Evolutionary conservation across 2,888 invertebrate genomes (phyloP).

Genomic region (Tachina grossa): DNA sequence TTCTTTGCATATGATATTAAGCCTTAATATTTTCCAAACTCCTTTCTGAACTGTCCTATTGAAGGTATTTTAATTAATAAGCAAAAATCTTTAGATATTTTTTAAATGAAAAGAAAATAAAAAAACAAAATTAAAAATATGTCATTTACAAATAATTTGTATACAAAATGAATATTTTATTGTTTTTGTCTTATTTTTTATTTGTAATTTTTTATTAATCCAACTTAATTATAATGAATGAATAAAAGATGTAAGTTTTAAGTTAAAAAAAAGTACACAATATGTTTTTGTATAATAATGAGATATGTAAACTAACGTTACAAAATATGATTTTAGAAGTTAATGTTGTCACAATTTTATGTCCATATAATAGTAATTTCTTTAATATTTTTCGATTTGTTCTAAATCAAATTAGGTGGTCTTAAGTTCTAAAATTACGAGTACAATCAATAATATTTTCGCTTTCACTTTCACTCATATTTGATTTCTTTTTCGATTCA

Average conservation of each 20-base stretch:
- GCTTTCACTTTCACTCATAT: slow-evolving; percentile 26
- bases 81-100: slow-evolving; percentile 45
- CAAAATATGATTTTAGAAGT: no score
- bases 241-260: slow-evolving; percentile 53
- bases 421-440: slow-evolving; percentile 61
- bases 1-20: slow-evolving; percentile 19
- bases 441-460: slow-evolving; percentile 66
- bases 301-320: no score
- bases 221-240: slow-evolving; percentile 33
- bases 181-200: slow-evolving; percentile 34
- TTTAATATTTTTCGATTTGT: neutral
- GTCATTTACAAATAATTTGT: slow-evolving; percentile 48
- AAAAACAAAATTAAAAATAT: slow-evolving; percentile 16
- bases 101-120: slow-evolving; percentile 46
- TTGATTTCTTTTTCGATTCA: slow-evolving; percentile 77
- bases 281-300: neutral
- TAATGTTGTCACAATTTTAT: no score
- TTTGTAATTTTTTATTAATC: slow-evolving; percentile 54
- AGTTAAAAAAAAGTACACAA: slow-evolving; percentile 28
- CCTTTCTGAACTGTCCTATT: slow-evolving; percentile 30
- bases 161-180: slow-evolving; percentile 13
- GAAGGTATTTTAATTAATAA: slow-evolving; percentile 52
- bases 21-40: slow-evolving; percentile 42
- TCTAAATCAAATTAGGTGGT: neutral
- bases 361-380: no score